Base-by-base conservation (phyloP, 2,888 invertebrate species). In the Phaonia tiefii region DNA sequence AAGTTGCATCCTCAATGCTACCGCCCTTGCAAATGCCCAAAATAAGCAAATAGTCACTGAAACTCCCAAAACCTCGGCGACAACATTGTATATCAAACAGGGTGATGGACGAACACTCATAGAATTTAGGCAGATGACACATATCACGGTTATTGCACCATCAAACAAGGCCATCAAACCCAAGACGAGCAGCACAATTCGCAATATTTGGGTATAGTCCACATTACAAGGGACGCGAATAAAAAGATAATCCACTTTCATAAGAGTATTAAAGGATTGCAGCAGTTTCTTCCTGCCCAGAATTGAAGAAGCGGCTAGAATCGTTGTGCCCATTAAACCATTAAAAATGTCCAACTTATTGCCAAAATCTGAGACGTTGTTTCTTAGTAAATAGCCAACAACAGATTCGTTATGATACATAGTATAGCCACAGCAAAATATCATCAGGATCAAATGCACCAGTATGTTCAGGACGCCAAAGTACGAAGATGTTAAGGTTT, bases 371-470 rank as follows among this genome's bases (percentile, higher is more conserved):
- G 84, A 80, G 1, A 86, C 58, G 15, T 83, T 67, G 1, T 81
- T 83, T 15, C 70, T 66, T 7, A 85, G 37, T 63, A 86, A 85
- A 26, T 82, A 82, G 0, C 84, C 84, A n/a, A 84, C 84, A 0
- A 84, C 71, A 15, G 85, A 83, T 76, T 82, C 81, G 11, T 81
- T 77, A 60, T 80, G 65, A 20, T 76, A 22, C 11, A 82, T 51
- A 0, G 82, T 63, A 15, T 76, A 73, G 10, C 60, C 44, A 65
- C 80, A 84, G 44, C 82, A 83, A 10, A 51, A 80, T 0, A 54
- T 75, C 49, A 76, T 82, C 0, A 58, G 5, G 0, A 22, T 1
- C 5, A 81, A 58, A 11, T 65, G 63, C 0, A 85, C 1, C 4
- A 83, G 4, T 0, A 75, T 49, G 70, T 80, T 80, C 0, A 85